A percentile compares a stretch with the other conserved stretches of the same genome.
phyloP scores from a whole-genome alignment of 1,140 invertebrate species.

The Notospermus geniculatus region DNA sequence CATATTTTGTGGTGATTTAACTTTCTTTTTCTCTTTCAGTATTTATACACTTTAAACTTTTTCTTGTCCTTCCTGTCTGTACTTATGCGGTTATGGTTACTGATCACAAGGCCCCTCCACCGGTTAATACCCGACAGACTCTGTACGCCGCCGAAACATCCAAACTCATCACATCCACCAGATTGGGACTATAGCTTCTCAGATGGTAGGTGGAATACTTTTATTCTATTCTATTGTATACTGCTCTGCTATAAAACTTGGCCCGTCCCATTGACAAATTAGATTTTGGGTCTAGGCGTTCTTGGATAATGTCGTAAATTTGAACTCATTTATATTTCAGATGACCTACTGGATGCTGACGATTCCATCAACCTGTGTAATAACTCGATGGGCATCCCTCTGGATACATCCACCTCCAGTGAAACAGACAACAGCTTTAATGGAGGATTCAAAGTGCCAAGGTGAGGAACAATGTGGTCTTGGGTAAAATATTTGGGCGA shows the following conservation, averaged over 20 bases:
- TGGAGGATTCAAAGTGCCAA: background rate
- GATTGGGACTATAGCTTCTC: constrained; percentile 38
- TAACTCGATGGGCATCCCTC: constrained; percentile 41
- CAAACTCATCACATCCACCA: constrained; percentile 9
- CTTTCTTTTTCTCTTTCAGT: background rate
- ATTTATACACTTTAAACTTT: constrained; percentile 12
- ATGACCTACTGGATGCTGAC: constrained; percentile 37
- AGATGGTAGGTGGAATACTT: constrained; percentile 35
- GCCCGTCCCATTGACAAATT: too few species aligned
- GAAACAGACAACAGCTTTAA: constrained; percentile 22
- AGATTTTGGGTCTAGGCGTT: too few species aligned
- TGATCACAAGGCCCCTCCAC: constrained; percentile 29
- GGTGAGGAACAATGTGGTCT: constrained; percentile 4
- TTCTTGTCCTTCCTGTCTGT: constrained; percentile 23
- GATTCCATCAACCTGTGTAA: constrained; percentile 39
- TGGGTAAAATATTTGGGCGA: too few species aligned
- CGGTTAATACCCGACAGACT: constrained; percentile 17
- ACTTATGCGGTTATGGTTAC: constrained; percentile 26
- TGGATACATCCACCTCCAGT: constrained; percentile 39
- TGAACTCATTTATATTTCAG: constrained; percentile 26
- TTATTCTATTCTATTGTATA: too few species aligned
- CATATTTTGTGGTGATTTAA: background rate
- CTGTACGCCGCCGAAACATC: constrained; percentile 6
- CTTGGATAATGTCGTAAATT: background rate
- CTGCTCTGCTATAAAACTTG: too few species aligned